Conservation (phyloP, 2,113 vertebrate genomes). For the Cepphus grylle region DNA sequence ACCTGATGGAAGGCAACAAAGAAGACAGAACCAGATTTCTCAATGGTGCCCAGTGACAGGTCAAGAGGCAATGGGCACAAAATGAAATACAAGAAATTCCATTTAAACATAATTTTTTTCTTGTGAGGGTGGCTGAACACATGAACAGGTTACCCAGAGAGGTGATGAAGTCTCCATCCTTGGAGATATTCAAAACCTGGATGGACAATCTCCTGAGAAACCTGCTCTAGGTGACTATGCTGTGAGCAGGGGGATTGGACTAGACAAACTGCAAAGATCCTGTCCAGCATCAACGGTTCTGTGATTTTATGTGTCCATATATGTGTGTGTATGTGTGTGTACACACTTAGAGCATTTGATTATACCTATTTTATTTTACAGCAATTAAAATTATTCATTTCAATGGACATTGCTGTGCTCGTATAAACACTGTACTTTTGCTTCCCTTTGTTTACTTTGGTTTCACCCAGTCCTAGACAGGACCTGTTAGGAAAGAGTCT, state of each 20-base stretch:
- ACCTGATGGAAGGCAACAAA: not conserved
- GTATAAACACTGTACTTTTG: not conserved
- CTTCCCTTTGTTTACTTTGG: not conserved
- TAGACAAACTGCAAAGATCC: not conserved
- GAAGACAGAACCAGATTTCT: not conserved
- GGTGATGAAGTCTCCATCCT: not conserved
- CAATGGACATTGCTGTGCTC: not conserved
- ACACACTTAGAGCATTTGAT: not conserved
- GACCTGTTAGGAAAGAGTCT: not conserved
- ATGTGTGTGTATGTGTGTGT: not conserved
- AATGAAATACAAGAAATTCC: not conserved
- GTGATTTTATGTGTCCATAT: not conserved
- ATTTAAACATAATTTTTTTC: not conserved
- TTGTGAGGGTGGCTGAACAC: not conserved
- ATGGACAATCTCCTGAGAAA: not conserved
- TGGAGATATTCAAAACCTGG: not conserved
- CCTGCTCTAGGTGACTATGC: not conserved
- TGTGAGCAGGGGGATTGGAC: not conserved
- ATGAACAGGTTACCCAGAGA: not conserved
- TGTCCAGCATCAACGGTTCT: not conserved
- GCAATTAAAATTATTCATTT: not conserved
- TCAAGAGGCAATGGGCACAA: not conserved
- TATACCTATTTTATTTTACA: not conserved
- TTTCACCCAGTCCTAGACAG: not conserved
- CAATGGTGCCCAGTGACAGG: not conserved